These are phyloP conservation scores for Okapia johnstoni DNA, from an alignment of 2,113 vertebrate genomes.

Conservation along the genomic window DNA sequence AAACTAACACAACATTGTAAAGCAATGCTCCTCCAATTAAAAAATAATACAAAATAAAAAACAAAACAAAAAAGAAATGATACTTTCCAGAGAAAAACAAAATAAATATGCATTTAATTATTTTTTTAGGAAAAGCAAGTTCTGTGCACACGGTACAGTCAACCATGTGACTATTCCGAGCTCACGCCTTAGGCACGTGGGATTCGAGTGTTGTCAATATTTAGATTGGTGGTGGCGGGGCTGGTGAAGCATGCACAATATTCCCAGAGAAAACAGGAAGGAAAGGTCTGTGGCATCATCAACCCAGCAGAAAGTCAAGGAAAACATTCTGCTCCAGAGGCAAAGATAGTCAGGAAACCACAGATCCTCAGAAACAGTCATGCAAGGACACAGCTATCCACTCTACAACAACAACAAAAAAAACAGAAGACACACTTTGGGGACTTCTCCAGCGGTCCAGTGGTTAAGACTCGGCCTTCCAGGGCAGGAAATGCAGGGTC, in stretches of 20 bases:
- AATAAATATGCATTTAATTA: neutral
- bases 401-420: neutral
- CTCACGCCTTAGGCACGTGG: neutral
- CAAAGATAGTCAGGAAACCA: neutral
- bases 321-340: neutral
- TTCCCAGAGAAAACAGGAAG: neutral
- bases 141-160: neutral
- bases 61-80: neutral
- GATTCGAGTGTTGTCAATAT: neutral
- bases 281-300: neutral
- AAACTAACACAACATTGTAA: neutral
- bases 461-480: neutral
- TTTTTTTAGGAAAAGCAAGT: neutral
- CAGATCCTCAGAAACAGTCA: neutral
- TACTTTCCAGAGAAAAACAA: neutral
- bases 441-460: neutral
- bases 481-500: neutral
- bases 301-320: neutral
- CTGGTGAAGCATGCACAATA: neutral
- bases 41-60: neutral
- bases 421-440: neutral
- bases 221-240: neutral
- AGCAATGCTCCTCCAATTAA: neutral
- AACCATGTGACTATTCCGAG: neutral
- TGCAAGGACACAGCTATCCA: neutral